These are phyloP conservation scores for Tapirus indicus DNA, from an alignment of 2,797 vertebrate species.

Conservation along the genomic window DNA sequence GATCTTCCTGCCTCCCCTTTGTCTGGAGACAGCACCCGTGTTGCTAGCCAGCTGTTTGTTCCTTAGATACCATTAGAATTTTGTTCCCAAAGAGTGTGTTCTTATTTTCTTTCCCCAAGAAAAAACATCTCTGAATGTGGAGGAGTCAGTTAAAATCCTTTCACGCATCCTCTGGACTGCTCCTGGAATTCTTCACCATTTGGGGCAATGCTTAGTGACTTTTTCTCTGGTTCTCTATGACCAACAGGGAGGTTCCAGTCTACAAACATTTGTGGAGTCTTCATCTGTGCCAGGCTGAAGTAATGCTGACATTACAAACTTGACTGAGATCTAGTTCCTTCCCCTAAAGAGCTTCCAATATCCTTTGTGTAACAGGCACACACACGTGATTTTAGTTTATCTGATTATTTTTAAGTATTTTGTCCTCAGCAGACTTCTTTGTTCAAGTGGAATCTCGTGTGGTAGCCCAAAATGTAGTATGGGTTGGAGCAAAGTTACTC, in stretches of 20 bases:
- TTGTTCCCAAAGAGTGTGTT: background rate
- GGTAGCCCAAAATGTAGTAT: background rate
- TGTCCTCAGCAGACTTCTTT: background rate
- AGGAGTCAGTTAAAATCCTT: background rate
- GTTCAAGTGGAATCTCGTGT: background rate
- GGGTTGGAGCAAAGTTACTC: background rate
- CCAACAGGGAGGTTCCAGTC: background rate
- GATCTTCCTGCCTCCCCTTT: background rate
- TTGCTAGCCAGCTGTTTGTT: background rate
- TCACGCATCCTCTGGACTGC: background rate
- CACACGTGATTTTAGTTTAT: background rate
- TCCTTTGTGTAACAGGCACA: background rate
- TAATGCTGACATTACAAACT: background rate
- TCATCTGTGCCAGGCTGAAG: background rate
- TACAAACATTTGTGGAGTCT: background rate
- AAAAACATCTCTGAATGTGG: background rate
- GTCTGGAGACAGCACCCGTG: accelerated
- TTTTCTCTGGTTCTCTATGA: background rate
- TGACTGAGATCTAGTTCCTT: background rate
- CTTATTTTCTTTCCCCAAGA: background rate
- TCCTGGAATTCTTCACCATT: background rate
- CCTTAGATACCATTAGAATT: background rate
- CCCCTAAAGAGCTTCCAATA: no score
- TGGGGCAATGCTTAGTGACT: background rate
- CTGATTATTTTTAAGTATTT: background rate